Evolutionary conservation across 2,888 invertebrate genomes (phyloP).

Genomic region (Netelia virgata): DNA sequence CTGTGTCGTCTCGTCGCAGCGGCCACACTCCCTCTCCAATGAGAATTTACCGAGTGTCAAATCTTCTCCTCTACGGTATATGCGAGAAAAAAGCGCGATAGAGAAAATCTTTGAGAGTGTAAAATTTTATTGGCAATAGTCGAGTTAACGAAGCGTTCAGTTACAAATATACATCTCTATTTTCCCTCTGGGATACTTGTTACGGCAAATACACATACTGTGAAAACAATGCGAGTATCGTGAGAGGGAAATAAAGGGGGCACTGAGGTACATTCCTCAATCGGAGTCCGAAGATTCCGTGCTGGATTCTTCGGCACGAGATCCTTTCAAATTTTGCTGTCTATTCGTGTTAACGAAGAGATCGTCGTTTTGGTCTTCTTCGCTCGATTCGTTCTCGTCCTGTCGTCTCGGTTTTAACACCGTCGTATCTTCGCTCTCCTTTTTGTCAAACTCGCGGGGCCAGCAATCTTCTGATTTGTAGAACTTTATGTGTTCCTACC

Average conservation of each 20-base stretch:
- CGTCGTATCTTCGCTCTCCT: conserved; percentile 48
- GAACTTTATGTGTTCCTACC: conserved; percentile 79
- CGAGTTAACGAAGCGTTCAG: conserved; percentile 1
- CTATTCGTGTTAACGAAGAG: conserved; percentile 89
- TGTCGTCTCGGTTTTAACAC: conserved; percentile 60
- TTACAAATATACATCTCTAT: conserved; percentile 44
- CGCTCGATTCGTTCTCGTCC: conserved; percentile 75
- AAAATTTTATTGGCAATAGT: conserved; percentile 33
- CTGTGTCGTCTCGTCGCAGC: not conserved
- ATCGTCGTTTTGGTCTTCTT: conserved; percentile 84
- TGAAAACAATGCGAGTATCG: not conserved
- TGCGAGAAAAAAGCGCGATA: not conserved
- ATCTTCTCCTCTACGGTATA: not conserved
- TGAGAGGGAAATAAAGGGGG: not conserved
- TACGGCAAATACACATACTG: conserved; percentile 9
- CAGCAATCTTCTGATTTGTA: conserved; percentile 79
- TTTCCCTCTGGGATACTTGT: not conserved
- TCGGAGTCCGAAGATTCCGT: conserved; percentile 76
- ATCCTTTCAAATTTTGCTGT: conserved; percentile 72
- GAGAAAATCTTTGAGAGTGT: conserved; percentile 14
- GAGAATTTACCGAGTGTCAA: conserved; percentile 22
- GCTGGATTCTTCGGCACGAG: conserved; percentile 69
- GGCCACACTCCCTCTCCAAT: not conserved
- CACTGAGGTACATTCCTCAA: conserved; percentile 58
- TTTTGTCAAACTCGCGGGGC: conserved; percentile 83